Percentiles rank a stretch among this genome's conserved stretches.
Conservation (phyloP, 1,140 invertebrate genomes). For the Cherax quadricarinatus region DNA sequence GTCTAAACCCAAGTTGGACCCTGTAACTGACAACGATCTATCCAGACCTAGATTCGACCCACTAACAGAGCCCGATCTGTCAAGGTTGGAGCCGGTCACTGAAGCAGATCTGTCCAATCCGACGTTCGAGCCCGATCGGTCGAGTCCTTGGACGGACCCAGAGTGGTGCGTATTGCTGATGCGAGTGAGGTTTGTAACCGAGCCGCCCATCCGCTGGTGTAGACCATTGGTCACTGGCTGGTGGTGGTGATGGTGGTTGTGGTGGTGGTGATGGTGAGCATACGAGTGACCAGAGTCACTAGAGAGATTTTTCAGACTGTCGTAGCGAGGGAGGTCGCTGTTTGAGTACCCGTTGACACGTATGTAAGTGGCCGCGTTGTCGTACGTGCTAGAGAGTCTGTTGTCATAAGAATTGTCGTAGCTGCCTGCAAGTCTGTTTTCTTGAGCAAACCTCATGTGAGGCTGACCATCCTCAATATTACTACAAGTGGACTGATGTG, state of each 20-base stretch:
- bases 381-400: slow-evolving; percentile 59
- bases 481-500: slow-evolving; percentile 77
- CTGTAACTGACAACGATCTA: slow-evolving; percentile 65
- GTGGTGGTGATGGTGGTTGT: slow-evolving; percentile 49
- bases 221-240: slow-evolving; percentile 41
- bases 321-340: slow-evolving; percentile 72
- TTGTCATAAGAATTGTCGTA: slow-evolving; percentile 50
- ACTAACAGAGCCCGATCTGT: slow-evolving; percentile 74
- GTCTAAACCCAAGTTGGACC: slow-evolving; percentile 65
- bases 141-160: slow-evolving; percentile 55
- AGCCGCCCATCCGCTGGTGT: slow-evolving; percentile 73
- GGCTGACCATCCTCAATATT: slow-evolving; percentile 75
- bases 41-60: slow-evolving; percentile 74
- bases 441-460: slow-evolving; percentile 55
- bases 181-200: slow-evolving; percentile 70
- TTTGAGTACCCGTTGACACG: slow-evolving; percentile 62
- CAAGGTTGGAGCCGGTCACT: slow-evolving; percentile 55
- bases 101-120: slow-evolving; percentile 61
- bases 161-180: slow-evolving; percentile 52
- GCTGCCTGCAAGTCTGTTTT: slow-evolving; percentile 42
- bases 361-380: slow-evolving; percentile 41
- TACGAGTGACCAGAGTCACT: slow-evolving; percentile 56
- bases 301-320: slow-evolving; percentile 77
- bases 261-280: slow-evolving; percentile 53
- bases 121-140: slow-evolving; percentile 62